Conservation (phyloP, 2,888 invertebrate species). For the Phasia obesa region DNA sequence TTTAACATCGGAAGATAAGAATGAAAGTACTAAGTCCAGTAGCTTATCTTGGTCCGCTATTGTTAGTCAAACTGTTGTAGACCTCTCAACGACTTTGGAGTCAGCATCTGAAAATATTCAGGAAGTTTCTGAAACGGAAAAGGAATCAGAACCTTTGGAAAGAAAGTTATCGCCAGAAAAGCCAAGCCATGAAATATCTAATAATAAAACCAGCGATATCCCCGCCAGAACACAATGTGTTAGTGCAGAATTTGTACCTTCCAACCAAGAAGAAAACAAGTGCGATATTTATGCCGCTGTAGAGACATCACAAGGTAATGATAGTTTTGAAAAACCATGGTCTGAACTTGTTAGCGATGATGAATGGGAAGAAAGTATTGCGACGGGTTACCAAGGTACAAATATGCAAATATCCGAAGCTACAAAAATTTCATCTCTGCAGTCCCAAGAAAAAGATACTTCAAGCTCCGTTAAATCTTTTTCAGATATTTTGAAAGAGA, state of each 20-base stretch:
- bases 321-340: conserved; percentile 37
- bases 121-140: neutral
- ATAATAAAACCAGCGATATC: conserved; percentile 35
- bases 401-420: neutral
- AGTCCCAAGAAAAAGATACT: neutral
- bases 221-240: conserved; percentile 1
- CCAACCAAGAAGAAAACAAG: neutral
- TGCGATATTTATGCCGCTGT: neutral
- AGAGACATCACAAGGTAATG: neutral
- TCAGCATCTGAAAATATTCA: neutral
- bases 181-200: conserved; percentile 46
- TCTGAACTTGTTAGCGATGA: conserved; percentile 59
- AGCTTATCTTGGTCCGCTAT: conserved; percentile 71
- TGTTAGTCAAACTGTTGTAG: conserved; percentile 68
- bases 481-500: conserved; percentile 65
- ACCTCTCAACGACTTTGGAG: neutral
- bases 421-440: neutral
- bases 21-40: conserved; percentile 9
- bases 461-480: conserved; percentile 34
- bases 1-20: conserved; percentile 5
- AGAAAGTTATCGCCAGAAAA: conserved; percentile 33
- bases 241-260: neutral
- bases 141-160: conserved; percentile 8
- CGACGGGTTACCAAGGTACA: neutral
- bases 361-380: conserved; percentile 43